phyloP scores from a whole-genome alignment of 1,140 invertebrate species.

The Teleopsis dalmanni region DNA sequence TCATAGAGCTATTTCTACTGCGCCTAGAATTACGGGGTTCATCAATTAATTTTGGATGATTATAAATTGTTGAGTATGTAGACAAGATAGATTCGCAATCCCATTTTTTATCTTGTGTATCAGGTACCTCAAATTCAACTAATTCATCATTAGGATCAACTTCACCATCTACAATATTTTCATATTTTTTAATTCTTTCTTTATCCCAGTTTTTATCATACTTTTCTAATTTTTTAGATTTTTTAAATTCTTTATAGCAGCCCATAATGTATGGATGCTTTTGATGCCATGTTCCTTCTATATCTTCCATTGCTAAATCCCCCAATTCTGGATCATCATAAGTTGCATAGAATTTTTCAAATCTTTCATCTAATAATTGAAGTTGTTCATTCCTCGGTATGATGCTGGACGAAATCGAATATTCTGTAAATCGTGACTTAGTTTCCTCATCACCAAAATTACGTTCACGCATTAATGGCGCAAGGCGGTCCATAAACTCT shows the following conservation, averaged over 20 bases:
- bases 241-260: conserved; percentile 56
- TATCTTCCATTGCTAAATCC: conserved; percentile 79
- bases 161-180: conserved; percentile 50
- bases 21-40: conserved; percentile 54
- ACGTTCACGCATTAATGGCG: conserved; percentile 48
- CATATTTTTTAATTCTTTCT: conserved; percentile 54
- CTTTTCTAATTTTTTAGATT: conserved; percentile 52
- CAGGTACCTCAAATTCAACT: conserved; percentile 52
- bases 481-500: conserved; percentile 49
- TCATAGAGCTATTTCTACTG: conserved; percentile 38
- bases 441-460: conserved; percentile 65
- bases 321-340: conserved; percentile 90
- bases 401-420: conserved; percentile 89
- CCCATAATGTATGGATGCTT: conserved; percentile 59
- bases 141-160: conserved; percentile 51
- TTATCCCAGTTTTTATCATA: conserved; percentile 57
- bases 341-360: conserved; percentile 80
- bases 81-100: conserved; percentile 90
- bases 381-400: conserved; percentile 80
- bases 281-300: conserved; percentile 68
- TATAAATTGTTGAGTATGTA: conserved; percentile 84
- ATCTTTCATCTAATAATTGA: conserved; percentile 77
- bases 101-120: conserved; percentile 62
- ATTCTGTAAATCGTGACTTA: conserved; percentile 84
- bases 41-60: conserved; percentile 80